A percentile compares a stretch with the other conserved stretches of the same genome.
phyloP scores from a whole-genome alignment of 2,888 invertebrate genomes.

The Rhopalosiphum nymphaeae region DNA sequence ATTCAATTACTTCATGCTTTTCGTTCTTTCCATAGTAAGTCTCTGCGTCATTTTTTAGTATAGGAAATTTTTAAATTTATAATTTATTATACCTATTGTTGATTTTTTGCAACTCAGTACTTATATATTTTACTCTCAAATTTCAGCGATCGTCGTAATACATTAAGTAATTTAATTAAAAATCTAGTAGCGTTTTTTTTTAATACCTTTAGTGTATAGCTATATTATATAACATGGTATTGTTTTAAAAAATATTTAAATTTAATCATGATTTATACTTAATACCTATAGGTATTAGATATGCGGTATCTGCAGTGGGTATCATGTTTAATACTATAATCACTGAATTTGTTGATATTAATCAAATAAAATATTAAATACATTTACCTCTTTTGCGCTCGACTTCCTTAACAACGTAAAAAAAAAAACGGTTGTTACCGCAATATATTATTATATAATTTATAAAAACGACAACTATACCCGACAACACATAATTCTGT shows the following conservation, averaged over 20 bases:
- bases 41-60: not conserved
- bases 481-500: not conserved
- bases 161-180: not conserved
- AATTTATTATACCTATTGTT: not conserved
- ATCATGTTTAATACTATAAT: not conserved
- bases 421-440: not conserved
- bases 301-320: not conserved
- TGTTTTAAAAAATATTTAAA: slow-evolving; percentile 7
- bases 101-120: not conserved
- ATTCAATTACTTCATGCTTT: no score
- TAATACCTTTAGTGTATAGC: not conserved
- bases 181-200: not conserved
- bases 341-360: not conserved
- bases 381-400: not conserved
- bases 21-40: not conserved
- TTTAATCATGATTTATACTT: slow-evolving; percentile 13
- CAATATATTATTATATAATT: not conserved
- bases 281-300: not conserved
- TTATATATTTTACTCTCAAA: not conserved
- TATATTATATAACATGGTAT: not conserved
- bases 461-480: not conserved
- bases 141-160: not conserved
- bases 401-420: not conserved
- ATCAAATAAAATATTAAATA: not conserved
- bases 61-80: not conserved